These are phyloP conservation scores for Caenorhabditis briggsae DNA, from an alignment of 1,140 invertebrate species.

Conservation along the genomic window DNA sequence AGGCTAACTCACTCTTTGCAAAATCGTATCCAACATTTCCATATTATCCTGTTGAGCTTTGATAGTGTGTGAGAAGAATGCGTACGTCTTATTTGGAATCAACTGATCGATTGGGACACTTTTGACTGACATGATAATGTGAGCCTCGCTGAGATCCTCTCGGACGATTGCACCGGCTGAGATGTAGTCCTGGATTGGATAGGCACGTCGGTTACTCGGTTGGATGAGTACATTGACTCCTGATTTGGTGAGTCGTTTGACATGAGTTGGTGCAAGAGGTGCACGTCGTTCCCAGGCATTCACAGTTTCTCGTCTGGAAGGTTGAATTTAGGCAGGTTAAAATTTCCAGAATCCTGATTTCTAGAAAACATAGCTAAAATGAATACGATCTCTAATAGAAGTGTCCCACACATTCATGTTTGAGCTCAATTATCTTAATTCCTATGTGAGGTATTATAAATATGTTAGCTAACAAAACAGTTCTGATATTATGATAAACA, in stretches of 20 bases:
- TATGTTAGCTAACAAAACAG: too few species aligned
- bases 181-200: slow-evolving; percentile 91
- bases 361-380: too few species aligned
- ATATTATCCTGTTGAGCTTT: slow-evolving; percentile 99
- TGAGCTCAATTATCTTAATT: too few species aligned
- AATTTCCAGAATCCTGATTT: too few species aligned
- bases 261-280: slow-evolving; percentile 91
- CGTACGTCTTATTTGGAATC: slow-evolving; percentile 95
- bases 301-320: slow-evolving; percentile 74
- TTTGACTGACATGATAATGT: slow-evolving; percentile 96
- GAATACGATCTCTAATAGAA: too few species aligned
- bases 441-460: too few species aligned
- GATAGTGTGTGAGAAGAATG: slow-evolving; percentile 98
- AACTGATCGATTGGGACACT: slow-evolving; percentile 90
- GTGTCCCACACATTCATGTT: too few species aligned
- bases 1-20: slow-evolving; percentile 85
- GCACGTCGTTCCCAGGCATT: slow-evolving; percentile 92
- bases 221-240: slow-evolving; percentile 88
- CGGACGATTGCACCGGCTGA: slow-evolving; percentile 90
- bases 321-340: too few species aligned
- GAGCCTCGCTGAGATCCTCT: slow-evolving; percentile 94
- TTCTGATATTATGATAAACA: too few species aligned
- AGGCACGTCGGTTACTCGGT: slow-evolving; percentile 95
- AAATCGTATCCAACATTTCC: slow-evolving; percentile 92
- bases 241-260: slow-evolving; percentile 86